Conservation (phyloP, 2,113 vertebrate species). For the Grallaria varia region DNA sequence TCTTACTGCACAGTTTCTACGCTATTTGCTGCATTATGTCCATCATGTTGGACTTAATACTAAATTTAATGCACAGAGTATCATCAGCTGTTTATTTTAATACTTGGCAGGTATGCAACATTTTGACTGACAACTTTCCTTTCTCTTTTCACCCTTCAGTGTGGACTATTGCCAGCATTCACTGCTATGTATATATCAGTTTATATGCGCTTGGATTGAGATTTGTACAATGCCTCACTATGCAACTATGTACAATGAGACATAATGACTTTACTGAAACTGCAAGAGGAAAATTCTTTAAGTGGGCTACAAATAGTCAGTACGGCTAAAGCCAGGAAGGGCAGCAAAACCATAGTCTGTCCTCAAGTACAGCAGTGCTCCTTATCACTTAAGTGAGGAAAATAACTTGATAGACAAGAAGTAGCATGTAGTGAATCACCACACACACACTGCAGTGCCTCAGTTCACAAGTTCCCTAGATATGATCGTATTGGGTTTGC, state of each 20-base stretch:
- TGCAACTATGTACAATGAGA: background rate
- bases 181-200: background rate
- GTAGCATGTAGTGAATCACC: background rate
- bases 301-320: background rate
- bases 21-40: background rate
- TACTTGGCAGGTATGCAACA: background rate
- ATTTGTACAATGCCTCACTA: background rate
- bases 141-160: background rate
- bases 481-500: background rate
- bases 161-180: background rate
- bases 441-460: background rate
- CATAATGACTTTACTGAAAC: background rate
- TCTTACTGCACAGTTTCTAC: background rate
- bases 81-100: background rate
- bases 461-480: background rate
- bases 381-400: background rate
- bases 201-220: background rate
- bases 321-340: background rate
- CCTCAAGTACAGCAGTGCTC: background rate
- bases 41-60: background rate
- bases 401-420: background rate
- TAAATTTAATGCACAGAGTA: background rate
- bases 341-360: background rate
- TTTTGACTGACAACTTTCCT: background rate
- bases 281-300: background rate